Conservation (phyloP, 2,888 invertebrate species). For the Rhagonycha lutea region DNA sequence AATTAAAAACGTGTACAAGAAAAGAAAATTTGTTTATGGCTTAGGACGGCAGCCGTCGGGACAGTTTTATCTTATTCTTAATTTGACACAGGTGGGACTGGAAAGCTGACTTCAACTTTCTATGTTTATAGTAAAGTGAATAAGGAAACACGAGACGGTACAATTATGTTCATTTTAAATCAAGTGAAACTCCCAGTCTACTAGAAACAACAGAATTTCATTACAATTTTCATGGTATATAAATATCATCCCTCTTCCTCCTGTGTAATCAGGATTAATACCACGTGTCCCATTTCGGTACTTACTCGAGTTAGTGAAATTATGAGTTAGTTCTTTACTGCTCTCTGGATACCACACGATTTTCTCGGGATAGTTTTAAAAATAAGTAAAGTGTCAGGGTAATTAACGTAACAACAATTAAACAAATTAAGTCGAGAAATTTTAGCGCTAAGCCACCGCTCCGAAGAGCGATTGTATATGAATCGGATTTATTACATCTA, state of each 20-base stretch:
- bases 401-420: neutral
- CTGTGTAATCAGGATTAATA: neutral
- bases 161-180: slow-evolving; percentile 23
- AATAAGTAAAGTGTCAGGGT: neutral
- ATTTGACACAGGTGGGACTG: slow-evolving; percentile 53
- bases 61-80: slow-evolving; percentile 50
- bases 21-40: slow-evolving; percentile 24
- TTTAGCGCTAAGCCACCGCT: neutral
- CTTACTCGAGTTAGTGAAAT: neutral
- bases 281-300: neutral
- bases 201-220: neutral
- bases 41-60: slow-evolving; percentile 41
- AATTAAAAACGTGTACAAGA: neutral
- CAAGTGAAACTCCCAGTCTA: slow-evolving; percentile 7
- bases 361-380: neutral
- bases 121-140: slow-evolving; percentile 19
- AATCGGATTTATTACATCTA: neutral
- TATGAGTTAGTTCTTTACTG: neutral
- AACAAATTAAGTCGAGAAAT: neutral
- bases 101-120: slow-evolving; percentile 26
- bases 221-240: neutral
- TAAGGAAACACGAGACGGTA: slow-evolving; percentile 19
- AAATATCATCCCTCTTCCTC: neutral
- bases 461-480: neutral
- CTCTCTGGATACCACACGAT: neutral